These are phyloP conservation scores for human DNA, from an alignment of 2,113 vertebrate genomes.

Conservation along the genomic window GRCh38 chr2:148691501-148692000, in stretches of 20 bases:
- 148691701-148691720: conserved; percentile 38
- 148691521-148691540: conserved; percentile 25
- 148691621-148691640: background rate
- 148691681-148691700: conserved; percentile 40
- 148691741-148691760: background rate
- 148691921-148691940: background rate
- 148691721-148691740: background rate
- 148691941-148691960: conserved; percentile 5
- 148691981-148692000: conserved; percentile 26
- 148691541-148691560: conserved; percentile 47
- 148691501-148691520: background rate
- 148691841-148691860: background rate
- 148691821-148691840: conserved; percentile 5
- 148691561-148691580: background rate
- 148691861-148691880: background rate
- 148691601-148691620: conserved; percentile 8
- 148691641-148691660: conserved; percentile 5
- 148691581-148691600: conserved; percentile 24
- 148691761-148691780: background rate
- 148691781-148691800: conserved; percentile 29
- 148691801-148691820: conserved; percentile 19
- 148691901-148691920: background rate
- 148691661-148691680: conserved; percentile 28
- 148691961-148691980: conserved; percentile 5
- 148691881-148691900: background rate